Evolutionary conservation across 64 coral and sea anemone genomes (phyloP).

Genomic region (Montipora sp.): DNA sequence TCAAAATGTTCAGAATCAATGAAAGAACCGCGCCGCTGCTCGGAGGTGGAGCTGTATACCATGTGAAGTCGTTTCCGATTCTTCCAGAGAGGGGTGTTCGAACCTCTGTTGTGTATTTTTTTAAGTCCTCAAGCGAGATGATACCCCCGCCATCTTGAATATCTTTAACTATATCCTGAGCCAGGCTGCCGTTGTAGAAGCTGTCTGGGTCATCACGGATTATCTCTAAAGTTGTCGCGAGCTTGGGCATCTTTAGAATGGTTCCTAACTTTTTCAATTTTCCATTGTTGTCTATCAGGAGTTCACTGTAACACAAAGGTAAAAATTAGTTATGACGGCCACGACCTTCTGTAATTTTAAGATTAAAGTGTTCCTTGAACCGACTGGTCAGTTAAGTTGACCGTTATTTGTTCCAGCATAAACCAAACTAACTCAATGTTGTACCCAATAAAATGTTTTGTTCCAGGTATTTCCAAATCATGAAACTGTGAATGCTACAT

Average conservation of each 20-base stretch:
- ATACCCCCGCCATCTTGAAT: constrained; percentile 55
- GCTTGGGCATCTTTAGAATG: constrained; percentile 66
- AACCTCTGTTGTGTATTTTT: constrained; percentile 45
- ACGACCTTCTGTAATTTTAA: neutral
- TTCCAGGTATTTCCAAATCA: no score
- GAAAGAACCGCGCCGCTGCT: constrained; percentile 72
- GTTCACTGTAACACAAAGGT: constrained; percentile 36
- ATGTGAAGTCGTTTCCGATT: constrained; percentile 3
- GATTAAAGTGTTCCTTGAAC: neutral
- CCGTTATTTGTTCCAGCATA: neutral
- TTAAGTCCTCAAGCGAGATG: constrained; percentile 68
- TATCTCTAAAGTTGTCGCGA: constrained; percentile 73
- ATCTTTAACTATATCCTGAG: constrained; percentile 75
- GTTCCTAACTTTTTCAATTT: constrained; percentile 51
- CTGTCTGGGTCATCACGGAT: constrained; percentile 83
- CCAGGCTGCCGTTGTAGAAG: constrained; percentile 82
- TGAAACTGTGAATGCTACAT: no score
- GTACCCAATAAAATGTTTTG: no score
- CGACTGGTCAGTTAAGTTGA: neutral
- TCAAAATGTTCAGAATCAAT: constrained; percentile 85
- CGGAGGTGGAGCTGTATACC: constrained; percentile 72
- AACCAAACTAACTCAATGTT: no score
- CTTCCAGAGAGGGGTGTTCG: constrained; percentile 48
- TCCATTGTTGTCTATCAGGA: constrained; percentile 57
- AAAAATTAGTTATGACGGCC: neutral